phyloP scores from a whole-genome alignment of 2,888 invertebrate genomes.

The Drosophila neutralis region DNA sequence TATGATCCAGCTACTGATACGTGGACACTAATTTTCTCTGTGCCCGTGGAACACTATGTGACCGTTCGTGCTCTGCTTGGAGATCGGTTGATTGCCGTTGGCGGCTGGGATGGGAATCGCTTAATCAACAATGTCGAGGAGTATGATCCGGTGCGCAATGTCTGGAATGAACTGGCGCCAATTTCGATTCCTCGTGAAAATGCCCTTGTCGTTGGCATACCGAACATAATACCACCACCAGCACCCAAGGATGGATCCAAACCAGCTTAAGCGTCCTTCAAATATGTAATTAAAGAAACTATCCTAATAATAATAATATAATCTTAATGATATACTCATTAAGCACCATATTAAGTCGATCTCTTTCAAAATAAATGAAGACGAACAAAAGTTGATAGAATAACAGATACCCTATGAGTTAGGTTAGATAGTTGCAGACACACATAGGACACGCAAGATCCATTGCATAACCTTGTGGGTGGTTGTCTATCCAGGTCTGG shows the following conservation, averaged over 20 bases:
- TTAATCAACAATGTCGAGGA: slow-evolving; percentile 94
- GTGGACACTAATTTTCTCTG: slow-evolving; percentile 93
- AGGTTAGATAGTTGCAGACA: not conserved
- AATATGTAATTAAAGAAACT: no score
- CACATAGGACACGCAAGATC: not conserved
- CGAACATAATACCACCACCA: slow-evolving; percentile 75
- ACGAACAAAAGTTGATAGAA: not conserved
- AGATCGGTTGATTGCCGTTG: slow-evolving; percentile 91
- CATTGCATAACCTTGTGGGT: not conserved
- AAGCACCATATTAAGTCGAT: no score
- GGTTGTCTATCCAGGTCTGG: no score
- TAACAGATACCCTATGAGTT: not conserved
- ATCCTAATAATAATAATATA: not conserved
- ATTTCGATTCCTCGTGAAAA: slow-evolving; percentile 94
- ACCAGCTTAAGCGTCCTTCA: no score
- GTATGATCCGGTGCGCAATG: slow-evolving; percentile 93
- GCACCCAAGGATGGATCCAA: not conserved
- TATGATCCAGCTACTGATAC: slow-evolving; percentile 92
- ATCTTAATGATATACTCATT: no score
- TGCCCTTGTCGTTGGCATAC: slow-evolving; percentile 90
- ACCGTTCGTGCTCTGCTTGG: slow-evolving; percentile 94
- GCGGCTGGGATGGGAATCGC: slow-evolving; percentile 96
- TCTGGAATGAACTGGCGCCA: slow-evolving; percentile 91
- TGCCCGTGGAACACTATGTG: slow-evolving; percentile 93
- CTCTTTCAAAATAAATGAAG: not conserved